phyloP scores from a whole-genome alignment of 1,140 invertebrate genomes.

The Drosophila pseudoananassae region DNA sequence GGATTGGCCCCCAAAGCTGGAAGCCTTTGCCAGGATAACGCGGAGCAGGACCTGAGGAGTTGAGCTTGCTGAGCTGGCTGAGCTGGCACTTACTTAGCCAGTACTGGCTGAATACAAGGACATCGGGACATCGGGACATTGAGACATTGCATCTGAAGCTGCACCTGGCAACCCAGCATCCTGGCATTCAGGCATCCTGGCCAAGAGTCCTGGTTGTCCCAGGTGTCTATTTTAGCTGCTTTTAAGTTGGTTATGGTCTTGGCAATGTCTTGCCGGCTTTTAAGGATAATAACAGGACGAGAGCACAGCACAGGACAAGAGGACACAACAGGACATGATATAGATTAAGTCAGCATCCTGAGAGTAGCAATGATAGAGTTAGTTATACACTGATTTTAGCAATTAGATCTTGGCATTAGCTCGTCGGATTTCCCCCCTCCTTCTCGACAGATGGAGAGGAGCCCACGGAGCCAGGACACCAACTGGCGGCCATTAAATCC shows the following conservation, averaged over 20 bases:
- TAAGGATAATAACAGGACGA: slow-evolving; percentile 50
- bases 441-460: no score
- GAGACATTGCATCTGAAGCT: slow-evolving; percentile 19
- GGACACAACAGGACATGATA: not conserved
- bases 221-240: slow-evolving; percentile 78
- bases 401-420: slow-evolving; percentile 38
- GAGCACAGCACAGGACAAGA: not conserved
- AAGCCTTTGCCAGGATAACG: not conserved
- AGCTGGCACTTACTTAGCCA: slow-evolving; percentile 67
- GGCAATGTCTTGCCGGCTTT: slow-evolving; percentile 66
- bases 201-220: slow-evolving; percentile 36
- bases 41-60: not conserved
- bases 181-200: not conserved
- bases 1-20: slow-evolving; percentile 51
- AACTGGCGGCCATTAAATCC: slow-evolving; percentile 43
- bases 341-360: not conserved
- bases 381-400: slow-evolving; percentile 40
- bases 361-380: slow-evolving; percentile 2
- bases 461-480: slow-evolving; percentile 1
- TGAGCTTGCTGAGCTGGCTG: slow-evolving; percentile 16
- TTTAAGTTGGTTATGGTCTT: slow-evolving; percentile 68
- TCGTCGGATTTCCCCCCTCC: no score
- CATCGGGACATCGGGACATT: slow-evolving; percentile 13
- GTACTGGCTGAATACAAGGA: not conserved
- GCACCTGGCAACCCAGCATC: slow-evolving; percentile 9